These are phyloP conservation scores for Elysia chlorotica DNA, from an alignment of 1,140 invertebrate species.

Conservation along the genomic window DNA sequence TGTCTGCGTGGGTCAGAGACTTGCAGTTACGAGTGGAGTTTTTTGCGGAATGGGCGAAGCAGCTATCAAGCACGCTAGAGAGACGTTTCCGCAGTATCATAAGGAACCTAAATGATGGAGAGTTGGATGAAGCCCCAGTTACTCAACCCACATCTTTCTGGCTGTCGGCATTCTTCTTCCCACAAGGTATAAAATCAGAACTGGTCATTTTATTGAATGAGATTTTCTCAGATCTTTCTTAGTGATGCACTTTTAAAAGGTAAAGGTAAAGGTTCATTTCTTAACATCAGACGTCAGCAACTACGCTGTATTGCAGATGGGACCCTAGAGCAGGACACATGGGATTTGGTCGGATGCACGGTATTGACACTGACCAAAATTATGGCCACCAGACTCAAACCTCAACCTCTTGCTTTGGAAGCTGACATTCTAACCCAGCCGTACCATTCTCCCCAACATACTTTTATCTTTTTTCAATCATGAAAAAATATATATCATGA, in stretches of 20 bases:
- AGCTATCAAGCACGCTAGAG: slow-evolving; percentile 42
- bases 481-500: neutral
- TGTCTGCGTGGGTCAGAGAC: slow-evolving; percentile 55
- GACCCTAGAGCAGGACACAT: too few species aligned
- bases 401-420: too few species aligned
- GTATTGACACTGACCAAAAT: too few species aligned
- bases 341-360: too few species aligned
- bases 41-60: slow-evolving; percentile 54
- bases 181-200: slow-evolving; percentile 70
- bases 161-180: slow-evolving; percentile 88
- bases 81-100: slow-evolving; percentile 30
- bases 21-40: slow-evolving; percentile 78
- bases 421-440: too few species aligned
- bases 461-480: neutral
- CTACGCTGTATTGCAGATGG: neutral
- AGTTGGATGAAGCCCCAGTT: slow-evolving; percentile 23
- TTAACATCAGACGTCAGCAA: neutral
- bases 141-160: slow-evolving; percentile 65
- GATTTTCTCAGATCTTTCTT: neutral
- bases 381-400: too few species aligned
- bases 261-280: neutral
- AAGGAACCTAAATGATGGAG: slow-evolving; percentile 15
- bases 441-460: too few species aligned
- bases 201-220: neutral
- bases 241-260: neutral